Base-by-base conservation (phyloP, 92 coral and sea anemone species). In the Porites lobata region DNA sequence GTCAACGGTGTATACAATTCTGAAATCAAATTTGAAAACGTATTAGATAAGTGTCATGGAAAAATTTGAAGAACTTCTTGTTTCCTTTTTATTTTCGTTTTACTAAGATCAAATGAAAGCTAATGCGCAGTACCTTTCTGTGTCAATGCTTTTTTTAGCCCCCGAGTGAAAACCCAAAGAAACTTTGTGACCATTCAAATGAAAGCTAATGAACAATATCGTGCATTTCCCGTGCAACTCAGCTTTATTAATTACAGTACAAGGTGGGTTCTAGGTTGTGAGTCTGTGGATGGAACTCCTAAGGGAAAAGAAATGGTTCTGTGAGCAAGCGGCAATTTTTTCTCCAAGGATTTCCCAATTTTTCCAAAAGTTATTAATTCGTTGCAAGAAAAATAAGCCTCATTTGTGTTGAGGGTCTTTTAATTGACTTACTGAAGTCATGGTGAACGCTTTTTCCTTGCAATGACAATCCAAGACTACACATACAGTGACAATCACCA, bases 401-500 rank as follows among this genome's bases (percentile, higher is more conserved):
- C 17, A 58, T 59, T 61, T 26, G 20, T 53, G 20, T 51, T 14
- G n/a, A 32, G 24, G 17, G 9, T 4, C 9, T 21, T 13, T 29
- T 52, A 22, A 26, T 9, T 21, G 3, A 95, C 98, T 95, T 91
- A 95, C 98, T 95, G 89, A 15, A 95, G 92, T 69, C 77, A 70
- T 8, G 87, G 93, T 29, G 91, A 69, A 5, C 86, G 67, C 63
- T 76, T 89, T 77, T 43, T 88, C 83, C 79, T 91, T 65, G 74
- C 89, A 52, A 89, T 7, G 56, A 91, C 22, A 10, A 62, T 65
- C 8, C 8, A 89, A 21, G 20, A 73, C 73, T 20, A 91, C 7
- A 21, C 70, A 8, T 24, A 76, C 19, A 32, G 82, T 6, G 53
- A 86, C 32, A 4, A 91, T 0, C 9, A 82, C 17, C 59, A 67